Conservation (phyloP, 2,888 invertebrate genomes). For the Diaphora mendica region DNA sequence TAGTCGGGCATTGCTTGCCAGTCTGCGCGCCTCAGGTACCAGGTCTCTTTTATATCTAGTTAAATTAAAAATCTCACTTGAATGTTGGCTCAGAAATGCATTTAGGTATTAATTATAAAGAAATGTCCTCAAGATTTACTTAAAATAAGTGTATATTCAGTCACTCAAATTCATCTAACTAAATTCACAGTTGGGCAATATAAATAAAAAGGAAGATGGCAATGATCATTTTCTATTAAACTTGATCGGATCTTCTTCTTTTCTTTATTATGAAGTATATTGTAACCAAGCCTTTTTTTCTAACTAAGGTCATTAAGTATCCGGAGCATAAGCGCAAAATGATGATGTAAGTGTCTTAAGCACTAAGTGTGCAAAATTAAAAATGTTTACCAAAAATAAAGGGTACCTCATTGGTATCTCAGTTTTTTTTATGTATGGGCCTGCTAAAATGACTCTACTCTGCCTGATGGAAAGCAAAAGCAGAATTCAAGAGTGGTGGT, state of each 20-base stretch:
- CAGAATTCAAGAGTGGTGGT: no score
- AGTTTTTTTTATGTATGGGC: no score
- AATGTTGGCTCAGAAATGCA: constrained; percentile 8
- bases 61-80: constrained; percentile 48
- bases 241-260: no score
- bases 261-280: not conserved
- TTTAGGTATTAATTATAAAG: not conserved
- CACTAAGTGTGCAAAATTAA: not conserved
- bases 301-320: not conserved
- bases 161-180: no score
- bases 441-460: no score
- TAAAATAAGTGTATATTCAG: no score
- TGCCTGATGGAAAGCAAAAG: no score
- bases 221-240: not conserved
- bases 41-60: constrained; percentile 72
- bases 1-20: constrained; percentile 76
- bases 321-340: not conserved
- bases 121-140: not conserved
- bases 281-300: not conserved
- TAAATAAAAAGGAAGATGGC: not conserved
- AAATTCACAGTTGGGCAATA: no score
- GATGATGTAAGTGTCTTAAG: not conserved
- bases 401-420: not conserved
- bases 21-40: constrained; percentile 77
- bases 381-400: not conserved